Conservation (phyloP, 2,113 vertebrate species). For the Triplophysa dalaica region DNA sequence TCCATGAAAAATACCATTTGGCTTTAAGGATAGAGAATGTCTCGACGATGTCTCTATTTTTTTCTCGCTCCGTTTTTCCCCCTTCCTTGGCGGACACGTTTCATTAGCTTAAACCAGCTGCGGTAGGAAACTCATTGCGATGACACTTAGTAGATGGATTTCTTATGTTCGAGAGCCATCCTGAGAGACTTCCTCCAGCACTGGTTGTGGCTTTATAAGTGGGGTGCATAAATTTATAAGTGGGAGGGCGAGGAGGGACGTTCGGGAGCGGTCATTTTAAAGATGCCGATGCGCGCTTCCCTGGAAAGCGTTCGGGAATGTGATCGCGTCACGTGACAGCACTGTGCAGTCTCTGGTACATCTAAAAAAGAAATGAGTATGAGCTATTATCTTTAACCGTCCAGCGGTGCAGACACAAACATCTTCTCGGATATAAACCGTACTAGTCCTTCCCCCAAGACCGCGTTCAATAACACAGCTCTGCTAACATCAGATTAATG, state of each 20-base stretch:
- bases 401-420: conserved; percentile 63
- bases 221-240: conserved; percentile 30
- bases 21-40: conserved; percentile 54
- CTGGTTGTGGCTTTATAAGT: conserved; percentile 53
- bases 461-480: conserved; percentile 56
- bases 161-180: conserved; percentile 60
- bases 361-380: conserved; percentile 45
- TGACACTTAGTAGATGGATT: conserved; percentile 53
- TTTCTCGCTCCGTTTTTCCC: conserved; percentile 5
- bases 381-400: conserved; percentile 69
- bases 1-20: conserved; percentile 64
- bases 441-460: conserved; percentile 44
- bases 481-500: conserved; percentile 59
- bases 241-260: neutral
- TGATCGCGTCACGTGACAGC: neutral
- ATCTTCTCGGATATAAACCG: conserved; percentile 47
- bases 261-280: neutral
- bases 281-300: neutral
- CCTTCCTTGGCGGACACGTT: conserved; percentile 55
- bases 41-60: conserved; percentile 46
- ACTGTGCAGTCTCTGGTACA: conserved; percentile 32
- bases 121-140: conserved; percentile 30
- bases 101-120: conserved; percentile 57
- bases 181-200: conserved; percentile 52
- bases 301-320: neutral